Percentiles rank a stretch among this genome's conserved stretches.
Evolutionary conservation across 2,113 vertebrate species (phyloP).

Genomic region (Nothobranchius kuhntae): DNA sequence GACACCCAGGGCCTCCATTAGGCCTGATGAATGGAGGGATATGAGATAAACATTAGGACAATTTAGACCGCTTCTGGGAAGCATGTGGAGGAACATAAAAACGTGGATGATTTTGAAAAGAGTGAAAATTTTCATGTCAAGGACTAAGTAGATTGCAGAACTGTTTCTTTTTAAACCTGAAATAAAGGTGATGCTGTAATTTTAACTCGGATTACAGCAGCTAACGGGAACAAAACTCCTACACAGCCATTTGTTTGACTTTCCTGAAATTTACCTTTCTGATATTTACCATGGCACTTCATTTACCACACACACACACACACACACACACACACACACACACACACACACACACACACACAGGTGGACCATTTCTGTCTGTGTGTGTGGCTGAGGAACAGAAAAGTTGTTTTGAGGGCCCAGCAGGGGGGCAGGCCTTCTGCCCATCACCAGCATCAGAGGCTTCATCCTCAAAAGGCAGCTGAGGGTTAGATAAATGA

Average conservation of each 20-base stretch:
- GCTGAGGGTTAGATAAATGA: slow-evolving; percentile 57
- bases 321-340: too few species aligned
- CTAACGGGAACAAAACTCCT: neutral
- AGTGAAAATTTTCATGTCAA: neutral
- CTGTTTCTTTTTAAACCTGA: neutral
- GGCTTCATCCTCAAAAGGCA: slow-evolving; percentile 26
- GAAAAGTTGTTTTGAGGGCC: slow-evolving; percentile 35
- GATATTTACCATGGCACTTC: slow-evolving; percentile 12
- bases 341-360: too few species aligned
- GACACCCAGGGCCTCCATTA: slow-evolving; percentile 23
- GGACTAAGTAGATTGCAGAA: neutral
- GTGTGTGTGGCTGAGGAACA: slow-evolving; percentile 31
- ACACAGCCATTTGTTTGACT: neutral
- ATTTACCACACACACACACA: neutral
- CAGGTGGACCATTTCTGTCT: slow-evolving; percentile 18
- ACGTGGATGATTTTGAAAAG: neutral
- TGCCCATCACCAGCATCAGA: slow-evolving; percentile 25
- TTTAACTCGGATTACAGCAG: neutral
- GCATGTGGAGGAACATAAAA: neutral
- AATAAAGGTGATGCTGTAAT: neutral
- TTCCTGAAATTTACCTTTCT: slow-evolving; percentile 5
- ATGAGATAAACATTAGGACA: slow-evolving; percentile 24
- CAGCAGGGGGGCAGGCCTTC: slow-evolving; percentile 31
- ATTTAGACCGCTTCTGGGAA: slow-evolving; percentile 16
- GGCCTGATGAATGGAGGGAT: slow-evolving; percentile 18